A percentile compares a stretch with the other conserved stretches of the same genome.
These are phyloP conservation scores for Pseudotriccus pelzelni DNA, from an alignment of 2,797 vertebrate genomes.

Conservation along the genomic window DNA sequence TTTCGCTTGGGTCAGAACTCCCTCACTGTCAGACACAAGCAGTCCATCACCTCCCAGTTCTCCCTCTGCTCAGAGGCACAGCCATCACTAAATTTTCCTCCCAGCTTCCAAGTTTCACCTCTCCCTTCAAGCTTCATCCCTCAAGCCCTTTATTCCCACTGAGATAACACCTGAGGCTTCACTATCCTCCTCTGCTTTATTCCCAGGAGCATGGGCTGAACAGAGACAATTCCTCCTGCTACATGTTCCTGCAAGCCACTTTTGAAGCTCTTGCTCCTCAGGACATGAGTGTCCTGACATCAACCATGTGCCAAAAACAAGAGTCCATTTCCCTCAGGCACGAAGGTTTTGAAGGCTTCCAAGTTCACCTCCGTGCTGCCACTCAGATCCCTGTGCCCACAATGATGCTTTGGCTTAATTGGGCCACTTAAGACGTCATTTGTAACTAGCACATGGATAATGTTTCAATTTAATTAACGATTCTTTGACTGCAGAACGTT, in stretches of 20 bases:
- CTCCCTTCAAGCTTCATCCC: neutral
- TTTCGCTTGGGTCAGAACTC: neutral
- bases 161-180: neutral
- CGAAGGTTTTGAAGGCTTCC: neutral
- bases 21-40: neutral
- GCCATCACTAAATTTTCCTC: neutral
- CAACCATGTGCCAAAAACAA: neutral
- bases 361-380: neutral
- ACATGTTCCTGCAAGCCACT: neutral
- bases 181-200: neutral
- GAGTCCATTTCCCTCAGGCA: fast-evolving
- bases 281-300: neutral
- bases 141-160: neutral
- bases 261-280: fast-evolving
- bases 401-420: neutral
- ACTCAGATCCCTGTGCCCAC: neutral
- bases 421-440: neutral
- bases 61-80: neutral
- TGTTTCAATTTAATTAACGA: neutral
- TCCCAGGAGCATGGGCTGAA: neutral
- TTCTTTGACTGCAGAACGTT: neutral
- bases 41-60: fast-evolving
- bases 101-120: neutral
- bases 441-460: neutral
- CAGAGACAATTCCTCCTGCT: neutral